These are phyloP conservation scores for Clarias laeviceps DNA, from an alignment of 2,797 vertebrate genomes.

Conservation along the genomic window DNA sequence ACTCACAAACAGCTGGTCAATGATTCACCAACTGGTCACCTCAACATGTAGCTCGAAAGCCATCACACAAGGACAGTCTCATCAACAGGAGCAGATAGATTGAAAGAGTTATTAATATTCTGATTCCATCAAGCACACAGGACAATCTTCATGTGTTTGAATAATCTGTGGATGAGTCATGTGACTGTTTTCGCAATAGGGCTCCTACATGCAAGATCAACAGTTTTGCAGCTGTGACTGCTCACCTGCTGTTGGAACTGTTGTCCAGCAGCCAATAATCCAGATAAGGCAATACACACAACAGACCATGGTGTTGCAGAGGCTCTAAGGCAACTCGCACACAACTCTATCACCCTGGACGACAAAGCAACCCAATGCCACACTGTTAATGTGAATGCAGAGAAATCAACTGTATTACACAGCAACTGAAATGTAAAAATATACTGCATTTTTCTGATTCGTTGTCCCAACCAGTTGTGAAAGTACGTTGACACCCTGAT, in stretches of 20 bases:
- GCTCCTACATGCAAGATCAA: neutral
- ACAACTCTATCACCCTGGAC: neutral
- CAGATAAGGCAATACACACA: neutral
- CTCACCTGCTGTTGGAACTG: neutral
- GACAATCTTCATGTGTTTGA: neutral
- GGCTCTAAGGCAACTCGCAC: neutral
- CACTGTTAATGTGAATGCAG: neutral
- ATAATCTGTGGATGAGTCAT: neutral
- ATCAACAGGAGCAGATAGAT: neutral
- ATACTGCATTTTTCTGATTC: neutral
- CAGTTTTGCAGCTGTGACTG: neutral
- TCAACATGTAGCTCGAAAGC: neutral
- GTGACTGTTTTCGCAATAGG: neutral
- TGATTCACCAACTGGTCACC: neutral
- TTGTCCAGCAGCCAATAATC: neutral
- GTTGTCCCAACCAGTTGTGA: neutral
- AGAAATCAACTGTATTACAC: neutral
- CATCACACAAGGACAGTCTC: neutral
- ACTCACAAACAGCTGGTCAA: neutral
- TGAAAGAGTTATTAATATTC: neutral
- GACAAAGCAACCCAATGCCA: neutral
- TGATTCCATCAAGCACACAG: neutral
- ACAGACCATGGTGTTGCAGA: neutral
- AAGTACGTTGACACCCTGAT: neutral
- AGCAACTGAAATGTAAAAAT: neutral